Conservation (phyloP, 2,797 vertebrate genomes). For the Pangasius djambal region DNA sequence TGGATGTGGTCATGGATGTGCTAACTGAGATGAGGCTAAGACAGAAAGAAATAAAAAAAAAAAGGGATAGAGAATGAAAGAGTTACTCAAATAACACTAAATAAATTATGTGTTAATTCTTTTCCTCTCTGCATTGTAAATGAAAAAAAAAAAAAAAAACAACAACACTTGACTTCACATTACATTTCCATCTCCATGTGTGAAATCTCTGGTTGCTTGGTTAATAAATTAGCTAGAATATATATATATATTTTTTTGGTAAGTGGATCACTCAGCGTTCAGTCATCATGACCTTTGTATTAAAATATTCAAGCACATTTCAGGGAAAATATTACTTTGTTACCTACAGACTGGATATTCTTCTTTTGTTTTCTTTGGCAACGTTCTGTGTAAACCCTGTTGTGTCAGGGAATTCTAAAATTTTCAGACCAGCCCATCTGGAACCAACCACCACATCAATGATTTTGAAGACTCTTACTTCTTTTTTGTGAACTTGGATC, state of each 20-base stretch:
- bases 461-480: neutral
- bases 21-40: slow-evolving; percentile 47
- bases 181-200: slow-evolving; percentile 3
- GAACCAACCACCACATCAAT: neutral
- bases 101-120: slow-evolving; percentile 12
- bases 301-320: neutral
- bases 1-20: slow-evolving; percentile 19
- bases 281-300: neutral
- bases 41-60: slow-evolving; percentile 18
- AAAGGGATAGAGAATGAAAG: neutral
- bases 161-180: slow-evolving; percentile 18
- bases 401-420: neutral
- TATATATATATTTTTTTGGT: neutral
- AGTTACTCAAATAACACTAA: neutral
- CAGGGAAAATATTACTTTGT: neutral
- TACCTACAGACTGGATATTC: neutral
- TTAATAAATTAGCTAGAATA: neutral
- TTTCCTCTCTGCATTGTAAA: slow-evolving; percentile 21
- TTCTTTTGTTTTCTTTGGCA: neutral
- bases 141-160: slow-evolving; percentile 9
- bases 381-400: neutral
- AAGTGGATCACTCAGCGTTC: neutral
- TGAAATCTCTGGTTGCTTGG: neutral
- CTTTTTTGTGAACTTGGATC: neutral
- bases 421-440: neutral